phyloP scores from a whole-genome alignment of 2,888 invertebrate genomes.

The Lypha dubia region DNA sequence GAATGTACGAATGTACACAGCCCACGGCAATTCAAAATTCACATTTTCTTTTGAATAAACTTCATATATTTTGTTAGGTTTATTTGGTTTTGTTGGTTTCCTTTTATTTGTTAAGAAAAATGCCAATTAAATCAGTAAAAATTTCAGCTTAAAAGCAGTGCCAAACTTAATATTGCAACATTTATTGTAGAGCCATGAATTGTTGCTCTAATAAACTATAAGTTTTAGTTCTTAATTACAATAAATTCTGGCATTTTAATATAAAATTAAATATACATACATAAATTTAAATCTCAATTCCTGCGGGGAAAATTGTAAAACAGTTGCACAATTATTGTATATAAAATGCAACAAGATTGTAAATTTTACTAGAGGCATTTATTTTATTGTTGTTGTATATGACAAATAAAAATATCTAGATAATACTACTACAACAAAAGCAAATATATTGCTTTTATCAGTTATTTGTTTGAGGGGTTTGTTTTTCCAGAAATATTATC shows the following conservation, averaged over 20 bases:
- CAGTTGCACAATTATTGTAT: constrained; percentile 17
- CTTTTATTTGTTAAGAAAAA: no score
- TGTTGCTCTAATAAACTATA: not conserved
- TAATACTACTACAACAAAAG: not conserved
- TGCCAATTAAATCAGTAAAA: no score
- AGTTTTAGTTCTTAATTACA: not conserved
- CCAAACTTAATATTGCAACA: no score
- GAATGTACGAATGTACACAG: no score
- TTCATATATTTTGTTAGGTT: no score
- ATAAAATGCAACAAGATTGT: constrained; percentile 19
- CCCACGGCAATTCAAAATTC: no score
- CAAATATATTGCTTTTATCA: not conserved
- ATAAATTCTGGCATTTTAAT: not conserved
- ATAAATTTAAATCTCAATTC: not conserved
- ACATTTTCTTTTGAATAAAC: no score
- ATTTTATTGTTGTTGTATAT: constrained; percentile 16
- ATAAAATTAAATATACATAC: no score
- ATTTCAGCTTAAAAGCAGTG: no score
- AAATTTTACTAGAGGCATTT: constrained; percentile 33
- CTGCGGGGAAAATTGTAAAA: constrained; percentile 7
- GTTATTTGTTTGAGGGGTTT: not conserved
- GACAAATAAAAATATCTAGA: not conserved
- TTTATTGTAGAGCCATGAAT: no score
- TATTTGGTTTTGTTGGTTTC: no score
- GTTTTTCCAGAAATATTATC: constrained; percentile 14